These are phyloP conservation scores for Liolophura sinensis DNA, from an alignment of 1,140 invertebrate species.

Conservation along the genomic window DNA sequence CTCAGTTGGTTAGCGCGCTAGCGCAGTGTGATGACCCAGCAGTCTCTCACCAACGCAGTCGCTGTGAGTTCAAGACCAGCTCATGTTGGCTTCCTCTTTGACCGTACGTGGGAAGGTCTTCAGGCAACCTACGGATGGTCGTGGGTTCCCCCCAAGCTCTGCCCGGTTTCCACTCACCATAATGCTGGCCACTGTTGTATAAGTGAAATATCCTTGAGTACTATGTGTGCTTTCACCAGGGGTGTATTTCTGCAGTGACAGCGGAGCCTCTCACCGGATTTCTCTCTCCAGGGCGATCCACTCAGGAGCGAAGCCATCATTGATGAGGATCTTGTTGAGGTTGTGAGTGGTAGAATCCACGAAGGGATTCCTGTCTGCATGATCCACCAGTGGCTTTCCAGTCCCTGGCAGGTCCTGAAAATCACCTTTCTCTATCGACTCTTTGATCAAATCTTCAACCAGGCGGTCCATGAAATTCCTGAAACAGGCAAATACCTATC, in stretches of 20 bases:
- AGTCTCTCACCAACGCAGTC: too few species aligned
- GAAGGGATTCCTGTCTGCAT: constrained; percentile 74
- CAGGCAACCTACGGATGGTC: too few species aligned
- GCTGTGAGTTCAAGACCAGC: too few species aligned
- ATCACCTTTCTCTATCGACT: constrained; percentile 85
- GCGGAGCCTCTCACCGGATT: constrained; percentile 32
- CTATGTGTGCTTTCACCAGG: too few species aligned
- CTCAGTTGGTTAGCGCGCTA: too few species aligned
- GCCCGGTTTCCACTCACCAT: too few species aligned
- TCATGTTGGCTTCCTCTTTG: too few species aligned
- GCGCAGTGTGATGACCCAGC: too few species aligned
- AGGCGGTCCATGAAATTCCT: constrained; percentile 82
- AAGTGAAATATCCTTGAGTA: too few species aligned
- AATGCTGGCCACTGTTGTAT: too few species aligned
- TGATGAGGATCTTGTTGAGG: constrained; percentile 84
- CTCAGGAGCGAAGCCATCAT: constrained; percentile 86
- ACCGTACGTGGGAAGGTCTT: too few species aligned
- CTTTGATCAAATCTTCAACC: constrained; percentile 88
- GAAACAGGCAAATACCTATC: constrained; percentile 11
- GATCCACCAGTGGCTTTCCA: constrained; percentile 77
- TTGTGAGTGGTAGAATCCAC: constrained; percentile 88
- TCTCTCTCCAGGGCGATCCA: constrained; percentile 84
- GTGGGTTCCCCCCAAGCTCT: too few species aligned
- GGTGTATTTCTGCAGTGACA: neutral
- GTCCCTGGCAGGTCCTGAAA: constrained; percentile 79